These are phyloP conservation scores for Halcyon malimbica DNA, from an alignment of 2,113 vertebrate genomes.

Conservation along the genomic window DNA sequence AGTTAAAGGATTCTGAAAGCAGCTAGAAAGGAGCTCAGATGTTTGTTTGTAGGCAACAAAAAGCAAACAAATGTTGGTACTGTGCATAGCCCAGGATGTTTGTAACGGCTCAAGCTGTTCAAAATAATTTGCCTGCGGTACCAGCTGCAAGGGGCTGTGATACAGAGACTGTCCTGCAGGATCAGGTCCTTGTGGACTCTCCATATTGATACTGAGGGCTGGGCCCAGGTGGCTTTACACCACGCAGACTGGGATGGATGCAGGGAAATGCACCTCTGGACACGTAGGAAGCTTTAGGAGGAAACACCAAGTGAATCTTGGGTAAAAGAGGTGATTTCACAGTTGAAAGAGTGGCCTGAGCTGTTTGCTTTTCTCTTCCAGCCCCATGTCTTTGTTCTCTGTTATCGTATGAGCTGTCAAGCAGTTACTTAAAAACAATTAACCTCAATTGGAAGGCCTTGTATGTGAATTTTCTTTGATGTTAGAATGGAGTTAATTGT, in stretches of 20 bases:
- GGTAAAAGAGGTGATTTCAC: not conserved
- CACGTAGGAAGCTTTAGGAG: not conserved
- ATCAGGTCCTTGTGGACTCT: not conserved
- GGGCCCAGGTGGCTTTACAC: not conserved
- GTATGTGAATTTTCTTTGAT: not conserved
- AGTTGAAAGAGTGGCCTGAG: not conserved
- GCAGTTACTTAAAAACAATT: not conserved
- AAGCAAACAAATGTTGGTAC: not conserved
- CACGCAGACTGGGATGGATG: not conserved
- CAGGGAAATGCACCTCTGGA: not conserved
- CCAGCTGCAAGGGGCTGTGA: not conserved
- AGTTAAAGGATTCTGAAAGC: not conserved
- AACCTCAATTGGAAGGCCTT: not conserved
- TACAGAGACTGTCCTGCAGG: not conserved
- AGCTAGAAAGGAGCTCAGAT: not conserved
- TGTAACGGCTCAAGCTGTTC: not conserved
- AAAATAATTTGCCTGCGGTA: not conserved
- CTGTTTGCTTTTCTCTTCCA: not conserved
- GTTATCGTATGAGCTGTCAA: not conserved
- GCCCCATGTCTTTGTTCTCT: not conserved
- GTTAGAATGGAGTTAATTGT: not conserved
- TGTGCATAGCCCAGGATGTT: not conserved
- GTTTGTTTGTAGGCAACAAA: not conserved
- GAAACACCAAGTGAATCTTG: not conserved
- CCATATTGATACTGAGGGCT: not conserved